Base-by-base conservation (phyloP, 1,140 invertebrate genomes). In the Caenorhabditis brenneri region DNA sequence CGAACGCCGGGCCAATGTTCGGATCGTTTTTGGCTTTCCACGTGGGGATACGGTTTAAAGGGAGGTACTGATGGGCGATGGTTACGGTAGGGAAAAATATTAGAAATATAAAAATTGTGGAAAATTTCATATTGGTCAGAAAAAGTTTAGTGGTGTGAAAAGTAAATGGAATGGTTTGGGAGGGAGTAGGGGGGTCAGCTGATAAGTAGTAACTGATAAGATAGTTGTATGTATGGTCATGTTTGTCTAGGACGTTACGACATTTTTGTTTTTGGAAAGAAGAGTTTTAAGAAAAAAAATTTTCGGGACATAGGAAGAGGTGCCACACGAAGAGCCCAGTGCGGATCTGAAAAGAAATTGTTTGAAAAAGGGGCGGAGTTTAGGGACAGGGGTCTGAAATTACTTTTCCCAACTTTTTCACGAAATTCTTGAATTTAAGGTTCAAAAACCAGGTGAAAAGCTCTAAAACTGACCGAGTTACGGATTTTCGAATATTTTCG, bases 321-420 rank as follows among this genome's bases (percentile, higher is more conserved):
- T n/a, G n/a, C n/a, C n/a, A n/a, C n/a, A n/a, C n/a, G n/a, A n/a
- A n/a, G 16, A 88, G 78, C 12, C 87, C 87, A 19, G 80, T 79
- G 5, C 87, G 51, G 27, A 87, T 83, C 87, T 87, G 27, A 19
- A n/a, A n/a, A n/a, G n/a, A n/a, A n/a, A n/a, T n/a, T n/a, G n/a
- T n/a, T n/a, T n/a, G n/a, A 83, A 51, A 53, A 58, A n/a, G 5
- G 65, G 0, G 31, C 24, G 53, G 22, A 6, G 53, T 6, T 49
- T 24, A n/a, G n/a, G n/a, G n/a, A n/a, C n/a, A n/a, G n/a, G n/a
- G n/a, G n/a, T n/a, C n/a, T n/a, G n/a, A n/a, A n/a, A n/a, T n/a
- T n/a, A n/a, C n/a, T n/a, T n/a, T n/a, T n/a, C n/a, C n/a, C n/a
- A n/a, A n/a, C n/a, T n/a, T n/a, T n/a, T n/a, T n/a, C n/a, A n/a